Conservation (phyloP, 2,113 vertebrate genomes). For the Cranoglanis bouderius region DNA sequence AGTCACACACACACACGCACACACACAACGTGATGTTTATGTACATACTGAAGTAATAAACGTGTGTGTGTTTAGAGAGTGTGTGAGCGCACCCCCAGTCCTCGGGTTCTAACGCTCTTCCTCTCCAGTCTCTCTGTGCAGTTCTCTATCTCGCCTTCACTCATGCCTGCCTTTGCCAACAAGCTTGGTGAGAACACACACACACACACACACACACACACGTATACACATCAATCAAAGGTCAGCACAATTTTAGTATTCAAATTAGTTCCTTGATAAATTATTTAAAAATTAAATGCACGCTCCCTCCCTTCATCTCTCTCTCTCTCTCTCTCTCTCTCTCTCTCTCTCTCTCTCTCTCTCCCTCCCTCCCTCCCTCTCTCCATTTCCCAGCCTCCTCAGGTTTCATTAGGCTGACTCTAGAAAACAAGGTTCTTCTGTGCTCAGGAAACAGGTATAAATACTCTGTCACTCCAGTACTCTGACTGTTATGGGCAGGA, state of each 20-base stretch:
- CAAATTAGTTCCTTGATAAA: background rate
- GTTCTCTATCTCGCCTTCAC: conserved; percentile 80
- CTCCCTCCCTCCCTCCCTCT: background rate
- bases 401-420: conserved; percentile 82
- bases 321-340: background rate
- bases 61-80: conserved; percentile 73
- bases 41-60: background rate
- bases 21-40: background rate
- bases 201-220: conserved; percentile 9
- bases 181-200: conserved; percentile 83
- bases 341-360: too few relatives aligned
- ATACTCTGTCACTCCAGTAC: background rate
- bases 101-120: conserved; percentile 81
- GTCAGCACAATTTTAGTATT: background rate
- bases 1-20: conserved; percentile 47
- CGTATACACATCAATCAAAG: background rate
- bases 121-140: conserved; percentile 78
- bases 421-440: conserved; percentile 87
- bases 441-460: conserved; percentile 83
- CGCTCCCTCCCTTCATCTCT: background rate
- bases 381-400: conserved; percentile 77
- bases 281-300: background rate
- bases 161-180: conserved; percentile 80
- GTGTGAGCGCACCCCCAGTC: conserved; percentile 71
- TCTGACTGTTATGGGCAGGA: background rate